Conservation (phyloP, 2,888 invertebrate genomes). For the Dasypolia templi region DNA sequence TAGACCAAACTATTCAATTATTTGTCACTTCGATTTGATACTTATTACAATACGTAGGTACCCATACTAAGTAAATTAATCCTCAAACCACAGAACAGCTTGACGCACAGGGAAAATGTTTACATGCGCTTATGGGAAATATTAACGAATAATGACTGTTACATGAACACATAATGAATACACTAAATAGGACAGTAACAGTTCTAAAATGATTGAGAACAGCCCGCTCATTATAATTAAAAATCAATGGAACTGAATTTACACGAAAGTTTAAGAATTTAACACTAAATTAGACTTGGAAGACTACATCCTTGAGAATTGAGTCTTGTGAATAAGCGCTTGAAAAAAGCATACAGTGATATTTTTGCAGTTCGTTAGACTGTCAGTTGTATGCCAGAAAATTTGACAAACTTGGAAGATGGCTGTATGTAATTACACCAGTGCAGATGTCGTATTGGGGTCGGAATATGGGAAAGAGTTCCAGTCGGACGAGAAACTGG, state of each 20-base stretch:
- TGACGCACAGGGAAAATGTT: constrained; percentile 46
- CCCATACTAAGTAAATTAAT: neutral
- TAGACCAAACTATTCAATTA: neutral
- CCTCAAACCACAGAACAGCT: neutral
- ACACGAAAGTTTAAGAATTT: neutral
- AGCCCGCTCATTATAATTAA: constrained; percentile 6
- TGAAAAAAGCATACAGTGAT: neutral
- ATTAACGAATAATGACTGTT: neutral
- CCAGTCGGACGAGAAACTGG: constrained; percentile 74
- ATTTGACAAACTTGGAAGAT: constrained; percentile 3
- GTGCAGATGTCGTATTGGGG: neutral
- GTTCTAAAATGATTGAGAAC: constrained; percentile 6
- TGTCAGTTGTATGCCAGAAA: neutral
- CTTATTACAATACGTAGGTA: neutral
- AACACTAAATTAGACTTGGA: constrained; percentile 11
- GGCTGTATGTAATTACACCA: constrained; percentile 15
- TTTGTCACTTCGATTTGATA: neutral
- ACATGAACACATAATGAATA: neutral
- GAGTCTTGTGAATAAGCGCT: neutral
- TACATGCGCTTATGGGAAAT: neutral
- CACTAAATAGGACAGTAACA: constrained; percentile 22
- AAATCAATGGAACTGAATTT: neutral
- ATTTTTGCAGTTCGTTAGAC: neutral
- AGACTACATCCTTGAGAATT: neutral
- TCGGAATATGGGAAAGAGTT: constrained; percentile 39